Evolutionary conservation across 2,888 invertebrate genomes (phyloP).

Genomic region (Hanleya hanleyi): DNA sequence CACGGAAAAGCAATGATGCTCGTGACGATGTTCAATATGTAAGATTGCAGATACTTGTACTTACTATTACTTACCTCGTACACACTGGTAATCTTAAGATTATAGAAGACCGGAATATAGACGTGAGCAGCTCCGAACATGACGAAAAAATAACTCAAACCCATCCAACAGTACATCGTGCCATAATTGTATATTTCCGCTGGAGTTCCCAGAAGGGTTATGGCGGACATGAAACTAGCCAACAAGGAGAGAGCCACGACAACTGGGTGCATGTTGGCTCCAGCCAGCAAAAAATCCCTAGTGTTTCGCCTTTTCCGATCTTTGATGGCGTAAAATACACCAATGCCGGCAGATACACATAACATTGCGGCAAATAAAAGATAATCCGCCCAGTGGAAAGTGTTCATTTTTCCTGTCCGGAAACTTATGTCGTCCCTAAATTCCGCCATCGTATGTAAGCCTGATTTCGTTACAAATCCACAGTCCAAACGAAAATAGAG

Average conservation of each 20-base stretch:
- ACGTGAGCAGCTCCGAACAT: constrained; percentile 63
- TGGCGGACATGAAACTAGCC: constrained; percentile 64
- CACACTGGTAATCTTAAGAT: constrained; percentile 59
- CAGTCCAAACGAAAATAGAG: too few relatives aligned
- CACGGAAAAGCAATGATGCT: too few relatives aligned
- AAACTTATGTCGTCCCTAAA: constrained; percentile 42
- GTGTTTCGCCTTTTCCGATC: constrained; percentile 56
- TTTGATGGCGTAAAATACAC: constrained; percentile 62
- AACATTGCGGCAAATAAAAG: constrained; percentile 57
- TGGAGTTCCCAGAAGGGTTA: constrained; percentile 64
- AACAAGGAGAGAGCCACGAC: constrained; percentile 58
- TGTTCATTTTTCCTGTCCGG: constrained; percentile 48
- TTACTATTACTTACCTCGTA: constrained; percentile 66
- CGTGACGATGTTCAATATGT: too few relatives aligned
- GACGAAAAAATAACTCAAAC: constrained; percentile 64
- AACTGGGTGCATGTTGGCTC: constrained; percentile 61
- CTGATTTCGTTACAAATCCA: too few relatives aligned
- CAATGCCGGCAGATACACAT: constrained; percentile 60
- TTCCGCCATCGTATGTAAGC: background rate
- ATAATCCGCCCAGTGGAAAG: constrained; percentile 56
- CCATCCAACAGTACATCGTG: constrained; percentile 67
- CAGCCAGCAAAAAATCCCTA: constrained; percentile 63
- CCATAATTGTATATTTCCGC: constrained; percentile 71
- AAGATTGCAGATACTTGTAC: too few relatives aligned
- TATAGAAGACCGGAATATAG: constrained; percentile 63